Evolutionary conservation across 2,888 invertebrate genomes (phyloP), one percentile per base, ranked within the genome.

Genomic region (Mythimna albipuncta): DNA sequence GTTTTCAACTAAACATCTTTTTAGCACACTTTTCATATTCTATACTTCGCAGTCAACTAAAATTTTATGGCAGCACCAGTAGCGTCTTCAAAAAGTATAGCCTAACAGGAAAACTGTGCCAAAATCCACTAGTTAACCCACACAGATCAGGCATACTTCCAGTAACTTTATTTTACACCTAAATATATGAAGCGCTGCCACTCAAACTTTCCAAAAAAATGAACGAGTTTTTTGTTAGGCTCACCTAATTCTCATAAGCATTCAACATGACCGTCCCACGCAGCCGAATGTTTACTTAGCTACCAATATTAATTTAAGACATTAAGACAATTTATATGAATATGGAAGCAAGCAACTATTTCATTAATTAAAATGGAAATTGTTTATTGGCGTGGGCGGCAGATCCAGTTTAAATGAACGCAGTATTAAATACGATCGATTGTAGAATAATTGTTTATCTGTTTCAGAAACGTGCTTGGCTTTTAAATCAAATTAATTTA

Each of bases 321-420:
- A 85, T 88, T 86, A 77, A 85, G 80, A 79, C 84, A 83, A 86
- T 89, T 81, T 82, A 85, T 85, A 87, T 85, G 84, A 85, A 87
- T 87, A 88, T 87, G 85, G 78, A 88, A 87, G 84, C 84, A 81
- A 87, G 86, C 84, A 90, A 88, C 84, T 88, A 89, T 89, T 91
- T 91, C 89, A 89, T 92, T 91, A 91, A 92, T 91, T 90, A 89
- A 91, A 91, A 90, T 91, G 88, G 89, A 90, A 90, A 92, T 90
- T 89, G 89, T 89, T 91, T 91, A 89, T 88, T 88, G 88, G 89
- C 88, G 92, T 92, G 86, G 91, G 92, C 89, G 89, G 89, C 79
- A 85, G 89, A 88, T 90, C 92, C 90, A 91, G 90, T 91, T 92
- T 88, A 84, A 87, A 84, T 76, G 82, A 88, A 87, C 86, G 84